A percentile compares a stretch with the other conserved stretches of the same genome.
phyloP scores from a whole-genome alignment of 2,113 vertebrate genomes.

The Crotalus horridus region DNA sequence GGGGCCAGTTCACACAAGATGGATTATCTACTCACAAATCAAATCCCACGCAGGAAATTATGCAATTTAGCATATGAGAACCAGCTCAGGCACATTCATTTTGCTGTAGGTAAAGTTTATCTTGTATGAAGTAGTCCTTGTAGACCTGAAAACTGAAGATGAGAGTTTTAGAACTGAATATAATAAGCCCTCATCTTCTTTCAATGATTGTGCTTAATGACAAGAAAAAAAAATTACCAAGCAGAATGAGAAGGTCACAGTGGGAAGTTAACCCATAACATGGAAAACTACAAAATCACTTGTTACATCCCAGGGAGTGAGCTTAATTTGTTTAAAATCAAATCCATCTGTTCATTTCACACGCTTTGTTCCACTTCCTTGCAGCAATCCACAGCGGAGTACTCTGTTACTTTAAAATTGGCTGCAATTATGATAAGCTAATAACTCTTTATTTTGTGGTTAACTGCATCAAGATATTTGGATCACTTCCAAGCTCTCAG shows the following conservation, averaged over 20 bases:
- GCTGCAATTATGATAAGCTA: slow-evolving; percentile 66
- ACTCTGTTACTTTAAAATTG: slow-evolving; percentile 65
- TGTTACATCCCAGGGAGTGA: slow-evolving; percentile 61
- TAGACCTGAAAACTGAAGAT: slow-evolving; percentile 41
- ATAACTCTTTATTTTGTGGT: slow-evolving; percentile 65
- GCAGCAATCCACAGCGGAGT: slow-evolving; percentile 62
- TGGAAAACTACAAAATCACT: slow-evolving; percentile 63
- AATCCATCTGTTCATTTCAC: slow-evolving; percentile 69
- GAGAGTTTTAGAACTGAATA: slow-evolving; percentile 32
- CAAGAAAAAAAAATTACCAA: slow-evolving; percentile 44
- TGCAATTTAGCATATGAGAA: background rate
- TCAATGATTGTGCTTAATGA: slow-evolving; percentile 41
- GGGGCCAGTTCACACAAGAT: background rate
- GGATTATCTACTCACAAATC: background rate
- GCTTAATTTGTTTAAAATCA: slow-evolving; percentile 73
- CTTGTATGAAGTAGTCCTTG: slow-evolving; percentile 16
- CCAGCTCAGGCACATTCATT: background rate
- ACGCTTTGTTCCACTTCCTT: slow-evolving; percentile 69
- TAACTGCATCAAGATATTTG: slow-evolving; percentile 62
- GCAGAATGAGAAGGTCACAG: slow-evolving; percentile 51
- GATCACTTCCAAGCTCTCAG: slow-evolving; percentile 42
- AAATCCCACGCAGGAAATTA: background rate
- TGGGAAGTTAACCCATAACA: slow-evolving; percentile 49
- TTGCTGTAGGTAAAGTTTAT: background rate
- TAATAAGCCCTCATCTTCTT: slow-evolving; percentile 40